Evolutionary conservation across 2,888 invertebrate species (phyloP).

Genomic region (Lottia gigantea): DNA sequence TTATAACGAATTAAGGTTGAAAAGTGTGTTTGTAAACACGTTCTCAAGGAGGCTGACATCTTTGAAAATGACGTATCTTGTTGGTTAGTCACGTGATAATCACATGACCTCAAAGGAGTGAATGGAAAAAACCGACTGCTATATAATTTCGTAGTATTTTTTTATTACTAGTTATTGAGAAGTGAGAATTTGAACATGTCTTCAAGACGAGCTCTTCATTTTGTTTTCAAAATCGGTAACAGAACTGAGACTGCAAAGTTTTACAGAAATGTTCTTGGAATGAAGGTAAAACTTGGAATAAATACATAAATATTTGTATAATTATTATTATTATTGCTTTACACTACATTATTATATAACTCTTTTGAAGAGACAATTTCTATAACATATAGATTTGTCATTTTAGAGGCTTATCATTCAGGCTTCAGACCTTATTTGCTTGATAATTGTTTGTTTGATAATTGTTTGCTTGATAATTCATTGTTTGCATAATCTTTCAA

Average conservation of each 20-base stretch:
- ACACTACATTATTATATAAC: too few relatives aligned
- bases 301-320: not conserved
- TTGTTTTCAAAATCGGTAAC: conserved; percentile 95
- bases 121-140: not conserved
- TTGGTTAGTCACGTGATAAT: conserved; percentile 22
- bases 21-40: conserved; percentile 20
- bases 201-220: conserved; percentile 84
- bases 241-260: conserved; percentile 86
- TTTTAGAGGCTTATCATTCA: too few relatives aligned
- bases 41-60: conserved; percentile 30
- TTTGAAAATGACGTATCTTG: conserved; percentile 4
- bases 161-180: too few relatives aligned
- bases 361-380: too few relatives aligned
- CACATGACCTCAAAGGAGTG: conserved; percentile 11
- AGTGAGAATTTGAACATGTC: conserved; percentile 31
- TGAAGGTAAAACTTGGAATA: conserved; percentile 84
- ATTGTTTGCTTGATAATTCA: too few relatives aligned
- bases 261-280: conserved; percentile 89
- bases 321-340: not conserved
- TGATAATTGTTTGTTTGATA: too few relatives aligned
- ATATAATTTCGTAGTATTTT: not conserved
- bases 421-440: too few relatives aligned
- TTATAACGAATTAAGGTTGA: not conserved
- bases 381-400: too few relatives aligned
- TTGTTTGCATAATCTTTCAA: too few relatives aligned